Conservation (phyloP, 2,888 invertebrate species). For the Drosophila leonis region DNA sequence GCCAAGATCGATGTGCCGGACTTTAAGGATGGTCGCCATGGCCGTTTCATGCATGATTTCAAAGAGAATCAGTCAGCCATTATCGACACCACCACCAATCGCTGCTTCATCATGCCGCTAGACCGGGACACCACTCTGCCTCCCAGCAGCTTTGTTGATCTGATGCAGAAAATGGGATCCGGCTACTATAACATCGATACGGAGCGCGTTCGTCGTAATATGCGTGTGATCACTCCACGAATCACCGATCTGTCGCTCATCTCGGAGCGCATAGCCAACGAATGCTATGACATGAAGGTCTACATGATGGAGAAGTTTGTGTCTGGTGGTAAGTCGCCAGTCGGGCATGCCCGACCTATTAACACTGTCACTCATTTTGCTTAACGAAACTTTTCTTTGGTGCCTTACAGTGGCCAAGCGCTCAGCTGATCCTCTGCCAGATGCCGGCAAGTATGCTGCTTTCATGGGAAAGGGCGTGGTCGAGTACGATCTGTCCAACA, state of each 20-base stretch:
- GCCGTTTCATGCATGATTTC: conserved; percentile 97
- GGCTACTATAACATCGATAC: conserved; percentile 94
- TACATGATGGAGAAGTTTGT: conserved; percentile 91
- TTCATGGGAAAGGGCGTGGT: conserved; percentile 92
- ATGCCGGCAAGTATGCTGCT: conserved; percentile 89
- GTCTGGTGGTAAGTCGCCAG: conserved; percentile 87
- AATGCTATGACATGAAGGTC: conserved; percentile 90
- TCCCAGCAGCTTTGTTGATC: conserved; percentile 92
- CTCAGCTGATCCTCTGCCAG: conserved; percentile 84
- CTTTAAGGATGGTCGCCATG: conserved; percentile 92
- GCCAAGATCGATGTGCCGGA: conserved; percentile 95
- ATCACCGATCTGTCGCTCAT: conserved; percentile 88
- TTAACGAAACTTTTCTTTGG: neutral
- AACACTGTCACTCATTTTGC: neutral
- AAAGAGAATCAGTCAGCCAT: conserved; percentile 91
- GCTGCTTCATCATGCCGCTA: conserved; percentile 96
- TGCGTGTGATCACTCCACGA: conserved; percentile 91
- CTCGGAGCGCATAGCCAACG: conserved; percentile 90
- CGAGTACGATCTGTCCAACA: conserved; percentile 91
- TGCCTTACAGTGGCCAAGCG: conserved; percentile 88
- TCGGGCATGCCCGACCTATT: neutral
- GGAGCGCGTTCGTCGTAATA: conserved; percentile 90
- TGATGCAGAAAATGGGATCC: conserved; percentile 91
- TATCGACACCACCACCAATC: conserved; percentile 90
- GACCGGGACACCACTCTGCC: conserved; percentile 91